Conservation (phyloP, 2,888 invertebrate genomes). For the Mechanitis messenoides region DNA sequence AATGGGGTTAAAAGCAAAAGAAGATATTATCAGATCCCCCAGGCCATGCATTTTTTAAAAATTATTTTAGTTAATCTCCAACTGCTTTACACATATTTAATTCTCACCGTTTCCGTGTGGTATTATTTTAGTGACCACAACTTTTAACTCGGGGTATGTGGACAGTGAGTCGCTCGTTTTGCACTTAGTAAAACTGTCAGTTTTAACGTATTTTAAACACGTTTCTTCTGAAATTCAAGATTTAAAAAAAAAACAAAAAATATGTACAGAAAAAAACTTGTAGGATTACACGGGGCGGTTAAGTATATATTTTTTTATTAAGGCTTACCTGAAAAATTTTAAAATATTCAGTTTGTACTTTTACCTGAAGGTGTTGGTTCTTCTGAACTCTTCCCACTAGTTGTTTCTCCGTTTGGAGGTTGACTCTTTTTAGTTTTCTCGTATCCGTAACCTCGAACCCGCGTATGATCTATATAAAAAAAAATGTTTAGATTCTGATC, state of each 20-base stretch:
- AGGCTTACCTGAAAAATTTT: neutral
- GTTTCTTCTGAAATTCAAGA: conserved; percentile 51
- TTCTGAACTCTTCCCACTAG: conserved; percentile 46
- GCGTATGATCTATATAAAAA: conserved; percentile 52
- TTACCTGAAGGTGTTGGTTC: conserved; percentile 57
- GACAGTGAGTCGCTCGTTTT: conserved; percentile 39
- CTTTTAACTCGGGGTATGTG: conserved; percentile 65
- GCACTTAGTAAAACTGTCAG: conserved; percentile 43
- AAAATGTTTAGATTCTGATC: neutral
- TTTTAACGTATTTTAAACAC: conserved; percentile 46
- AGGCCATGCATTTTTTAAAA: neutral
- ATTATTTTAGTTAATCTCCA: neutral
- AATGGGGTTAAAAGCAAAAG: neutral
- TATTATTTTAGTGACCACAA: conserved; percentile 67
- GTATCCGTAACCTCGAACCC: conserved; percentile 56
- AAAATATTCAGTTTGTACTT: neutral
- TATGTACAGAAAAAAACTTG: neutral
- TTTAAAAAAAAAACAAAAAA: conserved; percentile 34
- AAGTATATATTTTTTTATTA: neutral
- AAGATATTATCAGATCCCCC: neutral
- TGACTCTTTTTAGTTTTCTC: conserved; percentile 58
- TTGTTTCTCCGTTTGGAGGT: conserved; percentile 46
- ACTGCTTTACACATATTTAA: neutral
- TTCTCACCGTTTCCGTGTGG: conserved; percentile 60
- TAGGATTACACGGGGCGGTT: conserved; percentile 1